A percentile compares a stretch with the other conserved stretches of the same genome.
These are phyloP conservation scores for Heliconius sara DNA, from an alignment of 2,888 invertebrate genomes.

Conservation along the genomic window DNA sequence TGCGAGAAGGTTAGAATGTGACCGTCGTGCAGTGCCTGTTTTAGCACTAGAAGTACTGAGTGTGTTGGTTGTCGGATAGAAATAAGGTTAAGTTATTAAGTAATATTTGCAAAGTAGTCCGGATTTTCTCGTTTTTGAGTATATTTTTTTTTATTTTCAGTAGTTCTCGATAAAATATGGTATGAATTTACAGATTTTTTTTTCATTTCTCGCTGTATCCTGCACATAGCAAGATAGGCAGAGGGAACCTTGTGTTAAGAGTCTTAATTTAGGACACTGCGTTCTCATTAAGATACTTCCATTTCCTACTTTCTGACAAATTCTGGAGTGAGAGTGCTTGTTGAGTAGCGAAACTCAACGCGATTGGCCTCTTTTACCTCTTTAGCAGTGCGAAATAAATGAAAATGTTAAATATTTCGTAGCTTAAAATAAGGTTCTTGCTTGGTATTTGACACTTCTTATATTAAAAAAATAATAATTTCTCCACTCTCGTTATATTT, in stretches of 20 bases:
- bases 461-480: too few relatives aligned
- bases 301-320: too few relatives aligned
- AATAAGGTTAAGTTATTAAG: not conserved
- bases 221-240: not conserved
- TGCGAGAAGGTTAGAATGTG: slow-evolving; percentile 18
- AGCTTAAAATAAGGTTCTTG: too few relatives aligned
- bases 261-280: not conserved
- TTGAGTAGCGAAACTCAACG: too few relatives aligned
- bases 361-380: too few relatives aligned
- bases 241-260: not conserved
- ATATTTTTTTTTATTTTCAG: not conserved
- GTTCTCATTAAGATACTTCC: not conserved
- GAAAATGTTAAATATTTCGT: too few relatives aligned
- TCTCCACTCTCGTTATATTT: too few relatives aligned
- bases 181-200: not conserved
- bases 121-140: too few relatives aligned
- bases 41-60: not conserved
- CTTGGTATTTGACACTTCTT: too few relatives aligned
- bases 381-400: too few relatives aligned
- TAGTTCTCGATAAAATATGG: too few relatives aligned
- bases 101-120: not conserved
- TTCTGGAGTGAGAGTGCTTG: too few relatives aligned
- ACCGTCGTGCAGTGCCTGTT: not conserved
- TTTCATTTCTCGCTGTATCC: not conserved
- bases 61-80: not conserved